Conservation (phyloP, 2,797 vertebrate genomes). For the Gambusia yucatana region DNA sequence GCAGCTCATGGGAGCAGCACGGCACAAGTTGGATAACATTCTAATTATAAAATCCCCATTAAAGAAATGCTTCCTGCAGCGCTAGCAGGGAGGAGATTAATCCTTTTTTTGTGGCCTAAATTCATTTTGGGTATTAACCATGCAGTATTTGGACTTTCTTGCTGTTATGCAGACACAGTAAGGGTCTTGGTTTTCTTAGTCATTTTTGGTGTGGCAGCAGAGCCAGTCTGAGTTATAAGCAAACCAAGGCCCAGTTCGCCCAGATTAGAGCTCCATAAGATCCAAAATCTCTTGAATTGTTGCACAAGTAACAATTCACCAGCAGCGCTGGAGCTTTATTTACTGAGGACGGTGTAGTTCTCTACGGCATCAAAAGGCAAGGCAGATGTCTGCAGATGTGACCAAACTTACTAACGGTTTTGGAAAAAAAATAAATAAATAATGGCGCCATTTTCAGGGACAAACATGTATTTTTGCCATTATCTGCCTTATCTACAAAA, state of each 20-base stretch:
- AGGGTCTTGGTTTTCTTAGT: slow-evolving; percentile 13
- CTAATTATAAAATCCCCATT: slow-evolving; percentile 68
- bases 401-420: background rate
- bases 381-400: background rate
- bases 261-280: background rate
- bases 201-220: background rate
- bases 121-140: slow-evolving; percentile 42
- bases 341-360: background rate
- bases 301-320: background rate
- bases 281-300: background rate
- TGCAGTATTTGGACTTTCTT: slow-evolving; percentile 15
- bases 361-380: background rate
- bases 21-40: slow-evolving; percentile 67
- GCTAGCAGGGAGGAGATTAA: slow-evolving; percentile 65
- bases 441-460: slow-evolving; percentile 11
- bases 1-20: slow-evolving; percentile 61
- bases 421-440: too few species aligned
- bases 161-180: slow-evolving; percentile 23
- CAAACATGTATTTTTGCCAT: slow-evolving; percentile 22
- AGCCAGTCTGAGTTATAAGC: background rate
- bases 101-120: slow-evolving; percentile 42
- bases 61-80: slow-evolving; percentile 55
- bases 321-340: background rate
- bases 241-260: background rate
- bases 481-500: slow-evolving; percentile 45